phyloP scores from a whole-genome alignment of 2,797 vertebrate genomes.

The Tauraco hartlaubi region DNA sequence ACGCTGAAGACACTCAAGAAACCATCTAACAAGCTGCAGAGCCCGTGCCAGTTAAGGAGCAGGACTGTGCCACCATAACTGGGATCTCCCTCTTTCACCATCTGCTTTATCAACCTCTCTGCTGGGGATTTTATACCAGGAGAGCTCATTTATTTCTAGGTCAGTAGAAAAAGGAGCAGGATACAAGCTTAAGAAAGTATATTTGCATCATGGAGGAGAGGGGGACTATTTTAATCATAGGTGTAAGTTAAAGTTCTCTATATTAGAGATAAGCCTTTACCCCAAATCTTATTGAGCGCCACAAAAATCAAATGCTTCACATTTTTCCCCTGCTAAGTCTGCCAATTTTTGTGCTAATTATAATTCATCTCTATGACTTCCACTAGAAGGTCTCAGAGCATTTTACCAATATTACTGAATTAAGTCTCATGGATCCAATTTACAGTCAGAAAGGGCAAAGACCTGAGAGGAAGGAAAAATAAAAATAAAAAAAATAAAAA shows the following conservation, averaged over 20 bases:
- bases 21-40: neutral
- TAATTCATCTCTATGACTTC: conserved; percentile 30
- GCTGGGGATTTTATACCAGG: rapidly evolving
- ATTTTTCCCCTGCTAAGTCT: neutral
- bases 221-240: neutral
- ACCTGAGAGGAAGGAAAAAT: neutral
- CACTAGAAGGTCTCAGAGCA: conserved; percentile 6
- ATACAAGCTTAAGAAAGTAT: neutral
- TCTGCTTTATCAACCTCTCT: neutral
- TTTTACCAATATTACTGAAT: neutral
- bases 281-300: neutral
- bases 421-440: neutral
- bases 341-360: conserved; percentile 52
- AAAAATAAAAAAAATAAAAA: rapidly evolving
- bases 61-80: neutral
- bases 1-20: neutral
- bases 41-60: neutral
- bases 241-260: neutral
- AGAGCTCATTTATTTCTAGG: neutral
- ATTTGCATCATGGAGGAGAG: neutral
- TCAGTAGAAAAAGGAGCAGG: neutral
- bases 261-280: neutral
- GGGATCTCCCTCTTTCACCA: neutral
- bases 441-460: neutral
- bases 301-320: neutral